Base-by-base conservation (phyloP, 2,888 invertebrate genomes). In the Nomada fucata region DNA sequence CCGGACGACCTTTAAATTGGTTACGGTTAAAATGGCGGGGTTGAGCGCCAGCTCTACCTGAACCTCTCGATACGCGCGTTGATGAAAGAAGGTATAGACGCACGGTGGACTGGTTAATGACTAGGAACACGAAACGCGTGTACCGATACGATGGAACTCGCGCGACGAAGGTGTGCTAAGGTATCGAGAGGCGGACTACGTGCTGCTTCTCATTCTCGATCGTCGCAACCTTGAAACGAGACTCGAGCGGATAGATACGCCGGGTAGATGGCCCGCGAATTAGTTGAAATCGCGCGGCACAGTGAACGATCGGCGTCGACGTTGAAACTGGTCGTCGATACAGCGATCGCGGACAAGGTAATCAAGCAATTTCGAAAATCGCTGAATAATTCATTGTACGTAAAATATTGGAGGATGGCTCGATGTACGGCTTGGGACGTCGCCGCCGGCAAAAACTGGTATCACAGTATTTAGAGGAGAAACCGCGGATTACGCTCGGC, bases 301-400 rank as follows among this genome's bases (percentile, higher is more conserved):
- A 9, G 7, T 44, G 23, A 47, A 47, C 15, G 15, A 47, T 18
- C 10, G 2, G 20, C n/a, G 60, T 11, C 2, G 13, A 2, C 11
- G 36, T 15, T 5, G 23, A 52, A 10, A 29, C 36, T 15, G 36
- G 18, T 9, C 10, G 55, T 5, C 15, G 68, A 47, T 44, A n/a
- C 20, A 64, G 15, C 52, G 53, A 53, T 53, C 50, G 57, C 44
- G 44, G 44, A 69, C 47, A 29, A 50, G 20, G 47, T 5, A 18
- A 60, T 29, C 60, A 50, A 42, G 60, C n/a, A 15, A 42, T 23
- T 52, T 29, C 15, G 15, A 29, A 29, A 73, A 15, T 10, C 26
- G 11, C 44, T 73, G 72, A 73, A 73, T 73, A 47, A 73, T 73
- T 64, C 72, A 73, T 64, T 26, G 23, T 42, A 15, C 63, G 23